Base-by-base conservation (phyloP, 2,113 vertebrate genomes). In the Leptobrachium ailaonicum region DNA sequence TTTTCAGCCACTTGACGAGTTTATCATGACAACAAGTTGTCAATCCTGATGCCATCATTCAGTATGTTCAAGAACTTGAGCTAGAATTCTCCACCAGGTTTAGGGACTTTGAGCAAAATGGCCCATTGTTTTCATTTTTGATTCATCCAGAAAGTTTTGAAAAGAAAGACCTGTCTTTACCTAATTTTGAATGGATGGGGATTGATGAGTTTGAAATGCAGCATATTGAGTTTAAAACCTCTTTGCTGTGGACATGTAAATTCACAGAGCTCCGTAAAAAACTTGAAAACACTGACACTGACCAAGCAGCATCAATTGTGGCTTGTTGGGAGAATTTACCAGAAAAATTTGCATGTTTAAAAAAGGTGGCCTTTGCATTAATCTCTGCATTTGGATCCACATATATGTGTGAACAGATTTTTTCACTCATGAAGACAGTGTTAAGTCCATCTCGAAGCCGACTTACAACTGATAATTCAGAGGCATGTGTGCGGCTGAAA, bases 181-280 rank as follows among this genome's bases (percentile, higher is more conserved):
- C 54, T 56, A 1, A 6, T 13, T 56, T 56, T 56, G 11, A 56
- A 56, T 56, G 54, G 54, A 56, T 56, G 11, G 54, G 11, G 54
- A 56, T 56, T 56, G 54, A 56, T 56, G 54, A 56, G 54, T 56
- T 56, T 56, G 54, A 56, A 56, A 56, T 56, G 54, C 54, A 56
- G 54, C 54, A 56, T 56, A 56, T 56, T 56, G 54, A 56, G 54
- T 56, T 56, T 56, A 56, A 56, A 56, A 56, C 54, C 54, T 56
- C 54, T 56, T 56, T 12, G 11, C 54, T 56, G 54, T 56, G 54
- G 54, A 56, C 54, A 56, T 56, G 54, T 56, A 56, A 56, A 32
- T 32, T 32, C 20, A 32, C 20, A 32, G 20, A 32, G 20, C 20
- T 32, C 20, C 20, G 20, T 32, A 56, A 56, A 56, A 56, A 56